Evolutionary conservation across 35 echinoderm and acorn worm species (phyloP).

Genomic region (Chiridota heheva): DNA sequence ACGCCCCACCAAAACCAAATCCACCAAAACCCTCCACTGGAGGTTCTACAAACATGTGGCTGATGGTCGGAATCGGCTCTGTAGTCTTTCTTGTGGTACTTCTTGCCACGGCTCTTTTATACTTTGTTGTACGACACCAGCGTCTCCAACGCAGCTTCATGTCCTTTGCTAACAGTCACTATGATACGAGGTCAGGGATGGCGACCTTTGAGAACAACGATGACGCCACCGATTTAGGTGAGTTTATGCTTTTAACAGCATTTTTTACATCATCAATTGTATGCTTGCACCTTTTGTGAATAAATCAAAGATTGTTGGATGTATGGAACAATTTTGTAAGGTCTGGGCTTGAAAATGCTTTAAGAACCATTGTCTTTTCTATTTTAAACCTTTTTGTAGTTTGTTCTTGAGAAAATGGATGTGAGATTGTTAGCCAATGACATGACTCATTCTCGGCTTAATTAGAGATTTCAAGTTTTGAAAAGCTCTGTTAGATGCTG

Average conservation of each 20-base stretch:
- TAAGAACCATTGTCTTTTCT: no score
- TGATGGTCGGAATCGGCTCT: conserved; percentile 31
- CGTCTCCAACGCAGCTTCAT: conserved; percentile 92
- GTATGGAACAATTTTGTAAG: no score
- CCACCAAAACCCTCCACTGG: background rate
- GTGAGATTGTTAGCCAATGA: no score
- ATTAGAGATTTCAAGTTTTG: no score
- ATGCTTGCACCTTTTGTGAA: no score
- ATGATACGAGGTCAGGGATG: conserved; percentile 84
- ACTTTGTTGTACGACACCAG: conserved; percentile 86
- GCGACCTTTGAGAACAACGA: conserved; percentile 70
- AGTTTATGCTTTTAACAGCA: conserved; percentile 16
- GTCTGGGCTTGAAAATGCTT: no score
- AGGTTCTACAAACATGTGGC: background rate
- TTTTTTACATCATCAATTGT: conserved; percentile 2
- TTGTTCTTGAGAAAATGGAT: no score
- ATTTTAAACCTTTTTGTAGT: no score
- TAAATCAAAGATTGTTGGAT: no score
- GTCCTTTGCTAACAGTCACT: conserved; percentile 99
- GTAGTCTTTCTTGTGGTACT: conserved; percentile 43
- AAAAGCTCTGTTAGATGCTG: no score
- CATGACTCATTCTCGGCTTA: no score
- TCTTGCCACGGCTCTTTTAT: conserved; percentile 52
- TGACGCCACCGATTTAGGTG: conserved; percentile 64
- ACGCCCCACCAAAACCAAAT: background rate